Base-by-base conservation (phyloP, 2,797 vertebrate genomes). In the Apogon hyalosoma region DNA sequence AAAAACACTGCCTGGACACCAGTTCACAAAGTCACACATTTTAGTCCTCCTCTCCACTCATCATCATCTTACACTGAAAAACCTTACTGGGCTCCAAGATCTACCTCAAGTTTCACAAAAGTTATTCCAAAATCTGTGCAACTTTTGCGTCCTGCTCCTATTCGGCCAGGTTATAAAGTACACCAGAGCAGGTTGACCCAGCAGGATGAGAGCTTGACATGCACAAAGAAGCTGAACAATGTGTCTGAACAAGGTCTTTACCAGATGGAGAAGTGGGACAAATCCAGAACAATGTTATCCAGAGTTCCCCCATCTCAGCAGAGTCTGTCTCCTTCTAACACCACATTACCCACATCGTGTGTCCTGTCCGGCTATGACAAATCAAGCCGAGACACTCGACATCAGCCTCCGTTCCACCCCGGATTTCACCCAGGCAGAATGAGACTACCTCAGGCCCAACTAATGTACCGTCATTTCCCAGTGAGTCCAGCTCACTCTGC, bases 401-500 rank as follows among this genome's bases (percentile, higher is more conserved):
- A 75, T 49, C 85, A 90, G 0, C 53, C 91, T 0, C 54, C 81
- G 0, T 55, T 94, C 0, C 84, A 94, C 14, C 93, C 95, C 0
- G 48, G 94, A 1, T 63, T 94, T 7, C 83, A 95, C 14, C 94
- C 94, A 0, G 86, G 91, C 79, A 95, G 95, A 3, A 77, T 95
- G 73, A 86, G 94, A 78, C 74, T 96, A 54, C 88, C 96, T 2
- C 63, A 86, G 0, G 87, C 93, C 16, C 92, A 92, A 43, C 77
- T 92, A 2, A 63, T 92, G 78, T 92, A 94, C 76, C 92, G 67
- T 14, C 92, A 94, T 0, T 9, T 93, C 59, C 81, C 93, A 1
- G 2, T 91, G 1, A 74, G 88, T 73, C 21, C 77, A 72, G 52
- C 70, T 82, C 91, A 82, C 68, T 79, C 94, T 28, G 75, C 88